These are phyloP conservation scores for Lasioglossum villosulum DNA, from an alignment of 2,888 invertebrate species.

Conservation along the genomic window DNA sequence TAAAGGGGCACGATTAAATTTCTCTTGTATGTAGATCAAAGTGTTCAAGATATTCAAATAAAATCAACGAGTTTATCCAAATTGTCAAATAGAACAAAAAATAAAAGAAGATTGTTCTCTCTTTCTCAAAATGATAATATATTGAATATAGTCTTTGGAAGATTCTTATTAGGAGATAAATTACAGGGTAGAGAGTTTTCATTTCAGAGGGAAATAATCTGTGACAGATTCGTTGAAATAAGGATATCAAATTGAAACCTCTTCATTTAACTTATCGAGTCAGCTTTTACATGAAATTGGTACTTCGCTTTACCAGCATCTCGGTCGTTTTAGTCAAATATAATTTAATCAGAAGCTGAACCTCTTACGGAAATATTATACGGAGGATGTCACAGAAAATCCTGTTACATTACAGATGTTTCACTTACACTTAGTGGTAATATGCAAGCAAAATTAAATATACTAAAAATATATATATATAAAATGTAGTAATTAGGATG, in stretches of 20 bases:
- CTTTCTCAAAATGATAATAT: not conserved
- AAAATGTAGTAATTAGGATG: too few species aligned
- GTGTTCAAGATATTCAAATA: not conserved
- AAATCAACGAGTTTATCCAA: not conserved
- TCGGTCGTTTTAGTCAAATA: not conserved
- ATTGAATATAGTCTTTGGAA: not conserved
- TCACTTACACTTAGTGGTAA: not conserved
- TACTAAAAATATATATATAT: too few species aligned
- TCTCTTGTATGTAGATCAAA: too few species aligned
- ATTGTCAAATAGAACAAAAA: not conserved
- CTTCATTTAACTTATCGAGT: not conserved
- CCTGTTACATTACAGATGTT: not conserved
- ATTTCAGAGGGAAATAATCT: not conserved
- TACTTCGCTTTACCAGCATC: slow-evolving; percentile 6
- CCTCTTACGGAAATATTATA: not conserved
- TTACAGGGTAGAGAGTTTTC: not conserved
- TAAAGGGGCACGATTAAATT: not conserved
- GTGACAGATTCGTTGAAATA: not conserved
- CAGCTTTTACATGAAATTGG: not conserved
- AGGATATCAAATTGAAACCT: slow-evolving; percentile 22
- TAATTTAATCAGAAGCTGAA: not conserved
- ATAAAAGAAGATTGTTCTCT: not conserved
- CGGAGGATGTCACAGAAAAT: not conserved
- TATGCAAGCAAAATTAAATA: not conserved
- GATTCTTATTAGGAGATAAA: not conserved